Evolutionary conservation across 2,888 invertebrate species (phyloP), one percentile per base, ranked within the genome.

Genomic region (Thereva nobilitata): DNA sequence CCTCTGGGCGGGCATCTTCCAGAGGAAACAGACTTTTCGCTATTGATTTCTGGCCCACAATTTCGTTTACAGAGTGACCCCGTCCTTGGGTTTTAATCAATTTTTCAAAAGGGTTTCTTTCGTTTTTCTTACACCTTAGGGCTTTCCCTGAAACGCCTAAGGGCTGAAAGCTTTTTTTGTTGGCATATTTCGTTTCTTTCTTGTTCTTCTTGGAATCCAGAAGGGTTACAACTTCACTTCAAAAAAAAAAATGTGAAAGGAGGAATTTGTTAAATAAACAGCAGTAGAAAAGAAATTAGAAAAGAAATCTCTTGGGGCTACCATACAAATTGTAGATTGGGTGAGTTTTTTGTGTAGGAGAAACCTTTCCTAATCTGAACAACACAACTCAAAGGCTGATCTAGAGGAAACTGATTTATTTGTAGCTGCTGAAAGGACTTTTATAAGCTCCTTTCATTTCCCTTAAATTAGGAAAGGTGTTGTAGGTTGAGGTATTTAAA

Each of bases 251-350:
- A 44, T 64, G 64, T 50, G 53, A n/a, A 42, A 53, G 52, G 53
- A 64, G 53, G 53, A 64, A 64, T 64, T 64, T 37, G 64, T 64
- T 64, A 50, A 53, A 64, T 64, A 64, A 64, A 64, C 64, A 64
- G 64, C 64, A 53, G 53, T 49, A 64, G 53, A 53, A 64, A 64
- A 64, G 64, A 64, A 64, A 64, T 64, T 64, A 64, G 64, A 64
- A 64, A 64, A 64, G 64, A 53, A 64, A 64, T 53, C 45, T 53
- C 64, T 64, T 34, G 64, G 44, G 64, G 64, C 64, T 64, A 53
- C 64, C 50, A 61, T 50, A 61, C 61, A 61, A 61, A 50, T 61
- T 61, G 61, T 40, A 61, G 61, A 61, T 61, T 61, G 61, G 61
- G 49, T 41, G 61, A 61, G 61, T 61, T 61, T 61, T 23, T 61